Evolutionary conservation across 2,113 vertebrate genomes (phyloP).

Genomic region (Rostratula benghalensis): DNA sequence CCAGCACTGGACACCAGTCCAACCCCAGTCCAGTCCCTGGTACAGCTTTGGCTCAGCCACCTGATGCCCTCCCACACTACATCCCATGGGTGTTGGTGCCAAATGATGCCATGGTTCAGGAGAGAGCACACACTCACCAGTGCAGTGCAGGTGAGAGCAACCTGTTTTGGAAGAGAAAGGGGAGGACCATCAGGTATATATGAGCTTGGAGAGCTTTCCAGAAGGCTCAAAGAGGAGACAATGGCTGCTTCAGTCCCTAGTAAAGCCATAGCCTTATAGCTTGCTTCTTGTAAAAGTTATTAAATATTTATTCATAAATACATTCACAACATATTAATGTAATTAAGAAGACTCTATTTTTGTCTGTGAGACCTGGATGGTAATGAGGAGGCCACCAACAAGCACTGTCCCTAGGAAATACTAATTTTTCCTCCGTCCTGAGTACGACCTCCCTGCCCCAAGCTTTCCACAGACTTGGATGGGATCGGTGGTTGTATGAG

Average conservation of each 20-base stretch:
- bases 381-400: background rate
- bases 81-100: too few relatives aligned
- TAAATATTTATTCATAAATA: background rate
- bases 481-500: background rate
- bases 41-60: background rate
- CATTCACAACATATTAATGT: background rate
- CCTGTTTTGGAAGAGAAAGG: background rate
- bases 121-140: background rate
- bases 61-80: fast-evolving
- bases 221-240: background rate
- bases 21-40: background rate
- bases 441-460: background rate
- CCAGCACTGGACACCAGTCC: background rate
- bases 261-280: background rate
- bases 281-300: background rate
- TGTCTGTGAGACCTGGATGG: background rate
- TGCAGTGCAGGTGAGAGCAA: background rate
- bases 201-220: background rate
- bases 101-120: background rate
- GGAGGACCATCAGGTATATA: fast-evolving
- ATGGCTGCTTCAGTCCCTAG: background rate
- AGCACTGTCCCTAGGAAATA: background rate
- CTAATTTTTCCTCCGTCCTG: background rate
- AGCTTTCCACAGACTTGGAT: background rate
- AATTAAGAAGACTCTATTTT: background rate